These are phyloP conservation scores for Crepidodera aurea DNA, from an alignment of 2,888 invertebrate species.

Conservation along the genomic window DNA sequence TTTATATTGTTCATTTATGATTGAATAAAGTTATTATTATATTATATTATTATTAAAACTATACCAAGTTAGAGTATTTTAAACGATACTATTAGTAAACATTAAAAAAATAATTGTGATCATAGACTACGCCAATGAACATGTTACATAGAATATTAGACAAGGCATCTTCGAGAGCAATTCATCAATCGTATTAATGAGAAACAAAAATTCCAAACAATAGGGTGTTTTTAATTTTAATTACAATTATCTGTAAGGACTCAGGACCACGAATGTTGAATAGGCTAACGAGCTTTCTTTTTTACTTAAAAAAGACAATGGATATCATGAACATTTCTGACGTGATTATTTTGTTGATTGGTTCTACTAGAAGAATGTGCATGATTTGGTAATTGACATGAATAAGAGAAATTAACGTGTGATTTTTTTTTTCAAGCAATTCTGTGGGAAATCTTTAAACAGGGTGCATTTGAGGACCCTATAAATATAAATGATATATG, in stretches of 20 bases:
- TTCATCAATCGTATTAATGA: constrained; percentile 12
- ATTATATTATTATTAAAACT: no score
- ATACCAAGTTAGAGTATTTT: no score
- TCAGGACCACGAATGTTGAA: background rate
- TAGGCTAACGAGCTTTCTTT: constrained; percentile 11
- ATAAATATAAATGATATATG: no score
- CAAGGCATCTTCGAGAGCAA: constrained; percentile 8
- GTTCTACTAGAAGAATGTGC: background rate
- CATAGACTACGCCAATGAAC: background rate
- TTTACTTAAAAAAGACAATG: constrained; percentile 3
- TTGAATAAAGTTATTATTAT: no score
- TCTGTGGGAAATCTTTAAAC: no score
- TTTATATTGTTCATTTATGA: no score
- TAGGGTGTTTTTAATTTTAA: constrained; percentile 16
- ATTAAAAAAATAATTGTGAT: no score
- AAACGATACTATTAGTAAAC: no score
- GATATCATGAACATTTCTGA: constrained; percentile 8
- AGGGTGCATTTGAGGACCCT: no score
- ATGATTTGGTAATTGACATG: no score
- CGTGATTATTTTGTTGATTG: constrained; percentile 10
- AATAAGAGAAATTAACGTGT: no score
- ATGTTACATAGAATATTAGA: background rate
- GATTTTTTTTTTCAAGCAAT: no score
- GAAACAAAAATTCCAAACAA: constrained; percentile 4
- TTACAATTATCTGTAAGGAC: constrained; percentile 10